Evolutionary conservation across 1,140 invertebrate genomes (phyloP), one percentile per base, ranked within the genome.

Genomic region (Steinernema khuongi): DNA sequence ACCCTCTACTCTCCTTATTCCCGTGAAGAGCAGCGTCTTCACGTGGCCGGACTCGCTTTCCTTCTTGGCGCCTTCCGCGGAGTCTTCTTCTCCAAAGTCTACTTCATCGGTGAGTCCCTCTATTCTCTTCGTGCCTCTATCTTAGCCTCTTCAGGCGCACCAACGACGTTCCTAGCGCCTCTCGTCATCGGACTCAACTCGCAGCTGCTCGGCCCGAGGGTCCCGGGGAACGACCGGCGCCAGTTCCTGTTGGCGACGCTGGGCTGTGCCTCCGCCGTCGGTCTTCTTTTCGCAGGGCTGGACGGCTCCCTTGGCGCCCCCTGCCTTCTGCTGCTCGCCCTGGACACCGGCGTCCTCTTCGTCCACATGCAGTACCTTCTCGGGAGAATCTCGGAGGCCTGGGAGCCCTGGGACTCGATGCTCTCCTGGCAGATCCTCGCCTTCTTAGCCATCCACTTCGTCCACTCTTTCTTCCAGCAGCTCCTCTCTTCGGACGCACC

Each of bases 141-240:
- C 50, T 26, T 60, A 14, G 7, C 14, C 11, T 60, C n/a, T 60
- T 60, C 50, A 60, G 50, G 50, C 50, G 50, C 50, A 7, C 50
- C 50, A 22, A n/a, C 50, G 11, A 60, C 50, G 14, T 60, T 60
- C 22, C 50, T 60, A 7, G 50, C 50, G 14, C 50, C 50, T 7
- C 22, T 60, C 50, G 50, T 60, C 50, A 60, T 60, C 50, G 50
- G 50, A 26, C 14, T 60, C 50, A 60, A 60, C 50, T 7, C 50
- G 11, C 50, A 60, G 22, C 4, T 60, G 14, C 4, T 60, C 50
- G 50, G 50, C 7, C 22, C 50, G 11, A 60, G 2, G 50, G 26
- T 60, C 50, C 14, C 50, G 11, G 22, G 26, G 11, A 60, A 60
- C 50, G 19, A 26, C 50, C 50, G 50, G 22, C 4, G 26, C 14